phyloP scores from a whole-genome alignment of 2,797 vertebrate genomes.

The Xenops minutus region DNA sequence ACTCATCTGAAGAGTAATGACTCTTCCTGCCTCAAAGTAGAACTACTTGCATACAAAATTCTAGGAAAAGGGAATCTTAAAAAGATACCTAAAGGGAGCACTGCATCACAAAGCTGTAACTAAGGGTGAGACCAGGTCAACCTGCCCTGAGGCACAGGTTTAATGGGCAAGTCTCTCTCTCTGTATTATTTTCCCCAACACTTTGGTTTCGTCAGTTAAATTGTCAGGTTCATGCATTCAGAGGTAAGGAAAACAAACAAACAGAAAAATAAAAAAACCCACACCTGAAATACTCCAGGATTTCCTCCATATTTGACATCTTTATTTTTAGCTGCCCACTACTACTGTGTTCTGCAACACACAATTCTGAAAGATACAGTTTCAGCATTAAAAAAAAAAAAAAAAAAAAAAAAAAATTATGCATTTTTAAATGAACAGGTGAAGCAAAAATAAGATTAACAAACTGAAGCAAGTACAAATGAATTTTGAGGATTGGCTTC shows the following conservation, averaged over 20 bases:
- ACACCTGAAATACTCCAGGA: background rate
- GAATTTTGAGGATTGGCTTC: background rate
- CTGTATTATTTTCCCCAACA: background rate
- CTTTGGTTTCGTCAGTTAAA: background rate
- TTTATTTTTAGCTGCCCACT: background rate
- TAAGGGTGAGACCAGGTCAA: background rate
- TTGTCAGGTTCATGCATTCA: background rate
- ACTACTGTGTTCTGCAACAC: background rate
- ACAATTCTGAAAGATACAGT: background rate
- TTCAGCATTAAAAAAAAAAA: background rate
- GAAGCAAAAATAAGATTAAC: background rate
- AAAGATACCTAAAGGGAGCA: background rate
- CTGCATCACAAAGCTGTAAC: background rate
- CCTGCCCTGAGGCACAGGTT: background rate
- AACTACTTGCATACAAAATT: background rate
- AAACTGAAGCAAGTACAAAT: background rate
- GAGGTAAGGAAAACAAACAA: background rate
- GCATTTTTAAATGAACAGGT: background rate
- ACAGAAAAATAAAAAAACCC: background rate
- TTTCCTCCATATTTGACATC: background rate
- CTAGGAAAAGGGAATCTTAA: background rate
- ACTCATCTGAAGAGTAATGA: background rate
- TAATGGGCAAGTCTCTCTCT: background rate
- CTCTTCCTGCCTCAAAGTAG: background rate
- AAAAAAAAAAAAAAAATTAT: background rate